Evolutionary conservation across 2,797 vertebrate genomes (phyloP), one percentile per base, ranked within the genome.

Genomic region (Coranthus polyacanthus): DNA sequence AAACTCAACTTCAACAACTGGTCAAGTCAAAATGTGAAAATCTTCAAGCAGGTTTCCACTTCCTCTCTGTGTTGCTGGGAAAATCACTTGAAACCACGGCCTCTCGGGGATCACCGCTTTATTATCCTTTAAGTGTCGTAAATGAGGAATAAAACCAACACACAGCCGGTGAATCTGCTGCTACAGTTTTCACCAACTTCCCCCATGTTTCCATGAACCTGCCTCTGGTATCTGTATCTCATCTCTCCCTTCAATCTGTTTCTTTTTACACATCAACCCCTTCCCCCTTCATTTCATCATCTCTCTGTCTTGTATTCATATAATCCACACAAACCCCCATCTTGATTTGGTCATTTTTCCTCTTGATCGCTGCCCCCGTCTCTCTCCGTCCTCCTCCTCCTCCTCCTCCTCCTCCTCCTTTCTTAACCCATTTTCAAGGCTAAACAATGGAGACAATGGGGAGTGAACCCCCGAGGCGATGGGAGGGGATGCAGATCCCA

Each of bases 391-490:
- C 18, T 18, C 17, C 9, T 12, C 43, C 32, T 36, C 18, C 34
- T 5, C 9, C 47, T 78, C 76, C 52, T 18, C 68, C 20, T 70
- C 70, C 55, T 68, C 81, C 45, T 64, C 81, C 82, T 89, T 83
- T 89, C 82, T 85, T 89, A 89, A 84, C 87, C 90, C 89, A 91
- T 81, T 92, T 92, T 90, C 75, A 54, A 12, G 20, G 65, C 29
- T n/a, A 75, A 86, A 94, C 92, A 94, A 93, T 92, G 51, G 83
- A 78, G 54, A 93, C 90, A 92, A 92, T 88, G 60, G 50, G 46
- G 69, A 72, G 72, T 34, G 61, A 70, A 54, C 39, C 86, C 90
- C 90, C 7, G 73, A 87, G 92, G 89, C 81, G 26, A 69, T 52
- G 79, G 85, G 81, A 76, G 85, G 78, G 79, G 85, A 73, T 72